Evolutionary conservation across 2,888 invertebrate species (phyloP), one percentile per base, ranked within the genome.

Genomic region (Cephus sareptanus): DNA sequence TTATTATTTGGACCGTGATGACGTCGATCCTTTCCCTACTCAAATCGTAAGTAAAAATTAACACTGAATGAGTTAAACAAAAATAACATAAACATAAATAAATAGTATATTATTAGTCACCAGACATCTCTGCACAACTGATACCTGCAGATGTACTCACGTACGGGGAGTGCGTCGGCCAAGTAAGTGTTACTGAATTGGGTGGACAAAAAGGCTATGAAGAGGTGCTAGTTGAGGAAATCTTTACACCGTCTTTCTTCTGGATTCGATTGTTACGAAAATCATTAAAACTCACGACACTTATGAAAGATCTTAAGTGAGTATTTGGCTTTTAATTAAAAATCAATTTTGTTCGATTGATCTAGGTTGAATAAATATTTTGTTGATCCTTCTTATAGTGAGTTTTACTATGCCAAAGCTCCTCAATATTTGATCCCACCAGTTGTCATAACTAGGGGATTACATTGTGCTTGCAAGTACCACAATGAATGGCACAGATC

Each of bases 231-330:
- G 81, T 91, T 35, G 85, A 84, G 11, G 91, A 91, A 79, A 81
- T 89, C 15, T 90, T 88, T 69, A 87, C 88, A 3, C 91, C 91
- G 1, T 86, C 88, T 1, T 90, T 91, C 69, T 91, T 91, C 75
- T 91, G 90, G 91, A 81, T 91, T 77, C 88, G 86, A 3, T 80
- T 88, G 15, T 79, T 85, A 1, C 83, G 85, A 73, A 85, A 85
- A 4, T 75, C 77, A n/a, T 79, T 75, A 0, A 77, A 71, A 30
- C 85, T 90, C 35, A 78, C 82, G 1, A 37, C 23, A 30, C 79
- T 91, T 33, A 91, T 90, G 90, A n/a, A 76, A 1, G 79, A 85
- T 0, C 75, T 91, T 30, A 79, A 84, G 91, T 91, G 33, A 81
- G 82, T 83, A 76, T 40, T 33, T 3, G 30, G 33, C 34, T 31